Evolutionary conservation across 1,140 invertebrate species (phyloP), one percentile per base, ranked within the genome.

Genomic region (Dermatophagoides farinae): DNA sequence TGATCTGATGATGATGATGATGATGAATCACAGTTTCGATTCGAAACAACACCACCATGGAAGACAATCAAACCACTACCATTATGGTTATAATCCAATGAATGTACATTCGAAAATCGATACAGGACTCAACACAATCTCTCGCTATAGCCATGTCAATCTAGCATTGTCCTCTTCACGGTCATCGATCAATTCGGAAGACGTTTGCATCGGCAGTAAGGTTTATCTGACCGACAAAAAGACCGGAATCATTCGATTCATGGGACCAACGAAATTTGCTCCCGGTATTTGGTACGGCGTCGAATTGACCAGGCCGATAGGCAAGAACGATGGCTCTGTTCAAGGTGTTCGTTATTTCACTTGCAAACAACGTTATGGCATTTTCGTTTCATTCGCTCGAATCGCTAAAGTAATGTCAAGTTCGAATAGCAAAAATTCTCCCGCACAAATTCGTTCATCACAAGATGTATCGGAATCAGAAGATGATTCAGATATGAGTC

Each of bases 321-420:
- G 87, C 86, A 75, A 68, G 55, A 92, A 95, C 74, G 88, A 93
- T 75, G 90, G 90, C 38, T 82, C 82, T 57, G 87, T 95, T 11
- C 84, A 88, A 71, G 86, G 86, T 31, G 80, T 86, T 39, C 80
- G 82, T 59, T 95, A 96, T 74, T 96, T 96, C 76, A 78, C 79
- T 50, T 90, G 89, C 71, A 75, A 38, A 77, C 77, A 9, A 71
- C 41, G 16, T 16, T 46, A 5, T 39, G 57, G 57, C 10, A 49
- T 58, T 49, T 58, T 58, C 22, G 43, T 46, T 22, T 16, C 16
- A 31, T 37, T 46, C 25, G 10, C 57, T 4, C 57, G 57, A 44
- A 58, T 58, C 6, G 54, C 38, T 25, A 14, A 40, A 14, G 20
- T 49, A 22, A 22, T 23, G 11, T 23, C 25, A 14, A 20, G 11